Evolutionary conservation across 2,113 vertebrate species (phyloP).

Genomic region (Anthoscopus minutus): DNA sequence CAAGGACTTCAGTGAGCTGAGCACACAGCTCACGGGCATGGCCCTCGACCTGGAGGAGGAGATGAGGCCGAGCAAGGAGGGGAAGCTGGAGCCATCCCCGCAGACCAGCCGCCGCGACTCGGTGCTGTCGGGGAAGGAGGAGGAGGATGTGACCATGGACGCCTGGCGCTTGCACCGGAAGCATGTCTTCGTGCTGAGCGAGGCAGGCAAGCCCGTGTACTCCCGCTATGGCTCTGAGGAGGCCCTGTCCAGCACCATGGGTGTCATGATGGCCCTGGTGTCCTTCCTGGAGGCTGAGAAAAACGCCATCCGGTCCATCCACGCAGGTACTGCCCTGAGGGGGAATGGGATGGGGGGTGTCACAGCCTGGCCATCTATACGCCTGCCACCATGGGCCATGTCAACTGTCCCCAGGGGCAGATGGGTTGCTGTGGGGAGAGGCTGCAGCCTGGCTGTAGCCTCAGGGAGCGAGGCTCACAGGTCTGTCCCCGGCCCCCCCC

Average conservation of each 20-base stretch:
- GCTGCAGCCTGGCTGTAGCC: background rate
- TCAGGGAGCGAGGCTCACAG: background rate
- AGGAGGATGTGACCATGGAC: conserved; percentile 82
- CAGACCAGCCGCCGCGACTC: conserved; percentile 28
- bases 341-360: background rate
- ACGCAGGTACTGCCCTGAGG: conserved; percentile 76
- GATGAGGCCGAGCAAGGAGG: conserved; percentile 69
- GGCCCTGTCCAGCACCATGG: conserved; percentile 94
- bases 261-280: conserved; percentile 95
- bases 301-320: conserved; percentile 93
- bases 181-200: conserved; percentile 93
- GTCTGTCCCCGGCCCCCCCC: background rate
- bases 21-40: conserved; percentile 73
- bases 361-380: fast-evolving
- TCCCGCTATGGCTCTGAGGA: conserved; percentile 94
- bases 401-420: background rate
- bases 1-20: conserved; percentile 76
- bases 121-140: conserved; percentile 60
- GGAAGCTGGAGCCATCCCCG: conserved; percentile 15
- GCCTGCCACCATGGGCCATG: fast-evolving
- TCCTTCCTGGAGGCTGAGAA: conserved; percentile 91
- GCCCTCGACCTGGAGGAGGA: conserved; percentile 72
- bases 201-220: conserved; percentile 96
- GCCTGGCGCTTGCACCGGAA: conserved; percentile 89
- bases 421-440: background rate